These are phyloP conservation scores for Fratercula arctica DNA, from an alignment of 2,797 vertebrate species.

Conservation along the genomic window DNA sequence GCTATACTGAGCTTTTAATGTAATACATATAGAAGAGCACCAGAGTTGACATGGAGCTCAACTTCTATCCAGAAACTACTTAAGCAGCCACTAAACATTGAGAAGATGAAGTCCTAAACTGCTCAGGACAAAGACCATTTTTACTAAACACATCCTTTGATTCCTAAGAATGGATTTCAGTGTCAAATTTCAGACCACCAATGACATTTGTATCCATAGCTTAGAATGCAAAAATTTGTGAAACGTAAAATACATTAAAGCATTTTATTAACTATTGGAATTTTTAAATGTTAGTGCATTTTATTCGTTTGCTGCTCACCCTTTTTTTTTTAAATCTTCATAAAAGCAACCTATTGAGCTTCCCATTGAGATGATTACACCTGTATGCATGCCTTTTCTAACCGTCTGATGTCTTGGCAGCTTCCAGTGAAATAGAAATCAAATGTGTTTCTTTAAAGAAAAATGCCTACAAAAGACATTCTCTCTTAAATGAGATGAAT, in stretches of 20 bases:
- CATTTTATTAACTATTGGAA: not conserved
- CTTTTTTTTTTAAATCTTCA: not conserved
- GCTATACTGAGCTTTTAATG: not conserved
- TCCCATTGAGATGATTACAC: slow-evolving; percentile 40
- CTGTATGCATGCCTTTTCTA: slow-evolving; percentile 29
- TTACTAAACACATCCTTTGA: not conserved
- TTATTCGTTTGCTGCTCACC: slow-evolving; percentile 26
- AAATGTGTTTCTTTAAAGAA: not conserved
- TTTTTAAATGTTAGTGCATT: slow-evolving; percentile 2
- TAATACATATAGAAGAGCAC: not conserved
- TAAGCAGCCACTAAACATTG: not conserved
- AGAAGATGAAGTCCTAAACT: not conserved
- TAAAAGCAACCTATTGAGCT: slow-evolving; percentile 27
- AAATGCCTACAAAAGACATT: not conserved
- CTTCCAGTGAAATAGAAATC: not conserved
- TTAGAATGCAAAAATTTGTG: not conserved
- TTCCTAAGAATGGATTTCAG: not conserved
- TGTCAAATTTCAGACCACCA: not conserved
- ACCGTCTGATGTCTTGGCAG: slow-evolving; percentile 34
- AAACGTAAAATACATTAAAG: not conserved
- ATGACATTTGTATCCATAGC: not conserved
- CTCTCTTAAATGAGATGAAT: not conserved
- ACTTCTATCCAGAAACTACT: not conserved
- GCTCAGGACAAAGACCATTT: not conserved
- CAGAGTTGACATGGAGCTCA: not conserved